Evolutionary conservation across 1,140 invertebrate genomes (phyloP).

Genomic region (Pseudomyrmex cubaensis): DNA sequence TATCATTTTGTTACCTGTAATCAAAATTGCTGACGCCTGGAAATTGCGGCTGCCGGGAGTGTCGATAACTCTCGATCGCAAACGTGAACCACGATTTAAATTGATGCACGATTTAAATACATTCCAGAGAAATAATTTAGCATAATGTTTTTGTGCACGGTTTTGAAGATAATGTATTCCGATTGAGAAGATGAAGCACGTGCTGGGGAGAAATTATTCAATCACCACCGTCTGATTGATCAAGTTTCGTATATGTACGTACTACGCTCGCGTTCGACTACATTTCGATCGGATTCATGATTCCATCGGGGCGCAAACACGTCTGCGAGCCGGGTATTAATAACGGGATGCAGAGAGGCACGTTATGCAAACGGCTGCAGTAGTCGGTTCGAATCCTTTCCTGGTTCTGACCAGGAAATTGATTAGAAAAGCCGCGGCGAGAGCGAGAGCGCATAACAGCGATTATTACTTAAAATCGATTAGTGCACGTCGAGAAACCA

Average conservation of each 20-base stretch:
- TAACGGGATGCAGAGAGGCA: conserved; percentile 38
- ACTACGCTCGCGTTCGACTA: conserved; percentile 14
- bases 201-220: conserved; percentile 18
- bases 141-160: not conserved
- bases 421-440: conserved; percentile 52
- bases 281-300: conserved; percentile 44
- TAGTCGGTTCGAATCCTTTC: conserved; percentile 44
- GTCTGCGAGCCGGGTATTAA: conserved; percentile 15
- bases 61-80: conserved; percentile 41
- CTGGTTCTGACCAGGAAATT: conserved; percentile 66
- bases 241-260: conserved; percentile 7
- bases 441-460: conserved; percentile 15
- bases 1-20: conserved; percentile 29
- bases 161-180: conserved; percentile 1
- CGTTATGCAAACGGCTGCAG: conserved; percentile 67
- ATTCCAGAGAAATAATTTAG: conserved; percentile 1
- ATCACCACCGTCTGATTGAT: conserved; percentile 24
- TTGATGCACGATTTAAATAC: conserved; percentile 1
- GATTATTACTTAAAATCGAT: conserved; percentile 19
- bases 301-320: not conserved
- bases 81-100: not conserved
- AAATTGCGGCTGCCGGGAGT: conserved; percentile 11
- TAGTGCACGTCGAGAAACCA: not conserved
- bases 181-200: conserved; percentile 9
- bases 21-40: conserved; percentile 30